Evolutionary conservation across 2,888 invertebrate species (phyloP), one percentile per base, ranked within the genome.

Genomic region (Sarcophaga variegata): DNA sequence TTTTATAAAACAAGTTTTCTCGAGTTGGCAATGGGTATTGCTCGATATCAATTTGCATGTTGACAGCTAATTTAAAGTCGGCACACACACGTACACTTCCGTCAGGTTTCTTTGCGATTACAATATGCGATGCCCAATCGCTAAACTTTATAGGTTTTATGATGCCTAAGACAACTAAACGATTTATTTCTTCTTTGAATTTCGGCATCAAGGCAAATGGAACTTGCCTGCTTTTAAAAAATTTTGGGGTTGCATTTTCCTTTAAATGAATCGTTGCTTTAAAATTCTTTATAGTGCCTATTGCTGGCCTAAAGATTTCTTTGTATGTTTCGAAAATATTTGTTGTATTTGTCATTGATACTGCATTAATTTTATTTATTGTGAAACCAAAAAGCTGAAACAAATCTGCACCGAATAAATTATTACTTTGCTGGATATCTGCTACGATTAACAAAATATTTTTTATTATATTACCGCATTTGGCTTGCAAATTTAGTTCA

Each of bases 21-120:
- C 78, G 85, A 10, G 62, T 66, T 47, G 82, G 85, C 20, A 85
- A 74, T 20, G 77, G 85, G 45, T 87, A 80, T 14, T 82, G 85
- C n/a, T 85, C 85, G 11, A 89, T 85, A 8, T 89, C 84, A 22
- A 22, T 22, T 22, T 22, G 22, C 22, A 22, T 22, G 22, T 22
- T 22, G 22, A 90, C 67, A 14, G 89, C 89, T 2, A 90, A 12
- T 64, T 89, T 88, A 76, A 59, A 59, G 17, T 69, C 69, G 84
- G 86, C 87, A 71, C 88, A 88, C 11, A 88, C 89, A 60, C 90
- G 83, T 11, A 92, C 77, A 17, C 64, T 22, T n/a, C 82, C 75
- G 70, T 91, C 91, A 37, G 17, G 89, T 69, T n/a, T 91, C 25
- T 59, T 8, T 64, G 22, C 25, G 8, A 64, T 25, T 12, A 64